Base-by-base conservation (phyloP, 2,888 invertebrate species). In the Sesia apiformis region DNA sequence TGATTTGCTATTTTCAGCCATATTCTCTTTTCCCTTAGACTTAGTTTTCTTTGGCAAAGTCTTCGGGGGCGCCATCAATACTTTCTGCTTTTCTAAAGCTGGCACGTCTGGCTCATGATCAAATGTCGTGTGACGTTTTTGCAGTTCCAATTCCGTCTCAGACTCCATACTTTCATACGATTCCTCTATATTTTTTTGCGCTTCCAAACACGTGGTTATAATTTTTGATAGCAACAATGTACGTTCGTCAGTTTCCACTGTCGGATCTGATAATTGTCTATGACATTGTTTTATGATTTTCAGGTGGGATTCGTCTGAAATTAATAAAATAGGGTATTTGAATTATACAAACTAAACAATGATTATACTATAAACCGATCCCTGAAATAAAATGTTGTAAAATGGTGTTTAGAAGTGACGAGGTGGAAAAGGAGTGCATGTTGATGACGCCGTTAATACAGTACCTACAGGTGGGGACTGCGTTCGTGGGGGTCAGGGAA, bases 1-100 rank as follows among this genome's bases (percentile, higher is more conserved):
- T 5, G 42, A 49, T 54, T 50, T 54, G 23, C 6, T 49, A 56
- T 65, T 67, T 4, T 63, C 63, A n/a, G 51, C 59, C 6, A 51
- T 56, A 63, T 66, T 67, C 5, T 66, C 70, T 50, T 74, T 73
- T 0, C 62, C 67, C 63, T 74, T 77, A 46, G 64, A 58, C 60
- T 78, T 82, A 5, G 52, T 56, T 61, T 78, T 84, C 60, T 79
- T 86, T 0, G 85, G 85, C 3, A 81, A 49, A 3, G 70, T 59
- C 58, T 80, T 84, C 0, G 86, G 86, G 0, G 86, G 86, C 0
- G 83, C 84, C 86, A 86, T 86, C 0, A 79, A 69, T 57, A 79
- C 76, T 5, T 56, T 59, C 4, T 64, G 63, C 54, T 63, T 67
- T 57, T 55, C 64, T 55, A 51, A 67, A 55, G 51, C 53, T 4